A percentile compares a stretch with the other conserved stretches of the same genome.
phyloP scores from a whole-genome alignment of 2,113 vertebrate species.

The Brachionichthys hirsutus region DNA sequence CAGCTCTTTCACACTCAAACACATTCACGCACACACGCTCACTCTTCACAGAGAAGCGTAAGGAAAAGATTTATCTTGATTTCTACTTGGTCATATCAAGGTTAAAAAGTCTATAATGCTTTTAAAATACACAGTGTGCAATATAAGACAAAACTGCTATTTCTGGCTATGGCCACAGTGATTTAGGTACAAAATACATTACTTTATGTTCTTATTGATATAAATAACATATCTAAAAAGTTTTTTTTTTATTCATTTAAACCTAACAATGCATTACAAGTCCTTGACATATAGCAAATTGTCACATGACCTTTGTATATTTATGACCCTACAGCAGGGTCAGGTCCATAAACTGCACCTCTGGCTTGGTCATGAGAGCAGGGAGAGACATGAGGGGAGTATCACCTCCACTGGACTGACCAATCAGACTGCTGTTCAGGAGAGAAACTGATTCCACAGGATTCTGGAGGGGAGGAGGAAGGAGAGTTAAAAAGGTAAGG shows the following conservation, averaged over 20 bases:
- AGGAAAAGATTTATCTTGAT: conserved; percentile 42
- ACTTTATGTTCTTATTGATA: conserved; percentile 70
- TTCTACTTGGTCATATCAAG: conserved; percentile 47
- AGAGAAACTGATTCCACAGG: conserved; percentile 67
- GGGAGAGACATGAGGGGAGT: conserved; percentile 60
- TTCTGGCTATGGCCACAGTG: conserved; percentile 66
- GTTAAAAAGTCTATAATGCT: conserved; percentile 67
- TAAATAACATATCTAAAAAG: conserved; percentile 77
- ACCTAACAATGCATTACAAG: conserved; percentile 47
- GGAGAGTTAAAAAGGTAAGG: conserved; percentile 11
- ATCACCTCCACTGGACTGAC: conserved; percentile 59
- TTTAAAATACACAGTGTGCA: conserved; percentile 78
- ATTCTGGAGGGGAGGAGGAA: conserved; percentile 54
- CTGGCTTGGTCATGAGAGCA: conserved; percentile 60
- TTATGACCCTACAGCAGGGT: conserved; percentile 63
- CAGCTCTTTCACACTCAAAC: conserved; percentile 42
- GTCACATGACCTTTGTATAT: conserved; percentile 46
- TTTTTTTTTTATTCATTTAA: conserved; percentile 50
- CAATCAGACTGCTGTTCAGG: conserved; percentile 72
- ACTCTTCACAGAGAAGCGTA: conserved; percentile 66
- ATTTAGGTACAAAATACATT: conserved; percentile 78
- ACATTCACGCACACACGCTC: conserved; percentile 24
- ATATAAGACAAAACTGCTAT: conserved; percentile 74
- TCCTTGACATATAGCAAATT: conserved; percentile 43
- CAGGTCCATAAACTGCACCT: conserved; percentile 66